Conservation (phyloP, 2,113 vertebrate genomes). For the Sterrhoptilus dennistouni region DNA sequence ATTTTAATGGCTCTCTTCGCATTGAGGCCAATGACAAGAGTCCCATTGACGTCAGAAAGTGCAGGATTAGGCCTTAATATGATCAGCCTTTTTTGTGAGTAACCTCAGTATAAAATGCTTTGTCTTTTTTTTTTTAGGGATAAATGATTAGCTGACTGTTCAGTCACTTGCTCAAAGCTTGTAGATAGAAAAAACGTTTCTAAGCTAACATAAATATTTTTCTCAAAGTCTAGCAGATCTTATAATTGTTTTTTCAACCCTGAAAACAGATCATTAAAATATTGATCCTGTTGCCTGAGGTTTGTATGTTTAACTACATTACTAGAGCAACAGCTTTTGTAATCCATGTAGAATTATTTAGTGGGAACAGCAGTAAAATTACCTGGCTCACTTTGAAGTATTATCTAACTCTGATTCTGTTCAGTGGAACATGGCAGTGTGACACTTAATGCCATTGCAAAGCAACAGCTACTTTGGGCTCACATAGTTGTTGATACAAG, state of each 20-base stretch:
- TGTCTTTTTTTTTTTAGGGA: background rate
- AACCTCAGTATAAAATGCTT: background rate
- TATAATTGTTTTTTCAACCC: background rate
- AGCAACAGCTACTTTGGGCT: background rate
- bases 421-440: accelerated
- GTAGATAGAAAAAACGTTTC: background rate
- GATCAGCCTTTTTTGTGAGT: slow-evolving; percentile 17
- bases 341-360: background rate
- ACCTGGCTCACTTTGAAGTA: background rate
- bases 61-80: slow-evolving; percentile 43
- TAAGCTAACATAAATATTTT: slow-evolving; percentile 15
- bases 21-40: background rate
- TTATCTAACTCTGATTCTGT: background rate
- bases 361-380: background rate
- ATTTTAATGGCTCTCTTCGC: slow-evolving; percentile 49
- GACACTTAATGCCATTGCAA: background rate
- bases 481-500: background rate
- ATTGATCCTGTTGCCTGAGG: background rate
- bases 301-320: background rate
- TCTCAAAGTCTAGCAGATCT: slow-evolving; percentile 31
- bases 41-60: slow-evolving; percentile 57
- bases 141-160: background rate
- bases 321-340: background rate
- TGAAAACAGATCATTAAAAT: slow-evolving; percentile 41
- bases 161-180: background rate